Evolutionary conservation across 2,888 invertebrate species (phyloP).

Genomic region (Melinopterus prodromus): DNA sequence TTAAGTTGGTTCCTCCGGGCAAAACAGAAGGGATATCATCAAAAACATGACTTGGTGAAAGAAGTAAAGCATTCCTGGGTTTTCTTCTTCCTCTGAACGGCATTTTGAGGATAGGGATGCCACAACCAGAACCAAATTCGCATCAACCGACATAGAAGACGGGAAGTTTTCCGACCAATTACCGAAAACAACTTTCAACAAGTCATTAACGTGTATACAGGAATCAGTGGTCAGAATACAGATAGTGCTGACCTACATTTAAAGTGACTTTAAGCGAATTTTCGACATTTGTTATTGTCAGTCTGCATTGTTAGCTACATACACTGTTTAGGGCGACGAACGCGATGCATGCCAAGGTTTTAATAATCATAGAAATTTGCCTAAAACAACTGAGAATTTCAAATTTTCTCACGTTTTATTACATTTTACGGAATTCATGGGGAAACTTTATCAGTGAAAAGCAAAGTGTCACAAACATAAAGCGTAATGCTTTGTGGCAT

Average conservation of each 20-base stretch:
- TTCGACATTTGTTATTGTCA: not conserved
- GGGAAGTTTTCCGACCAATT: not conserved
- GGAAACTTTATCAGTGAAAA: not conserved
- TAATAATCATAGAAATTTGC: not conserved
- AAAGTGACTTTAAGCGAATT: not conserved
- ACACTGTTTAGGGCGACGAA: not conserved
- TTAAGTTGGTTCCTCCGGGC: too few species aligned
- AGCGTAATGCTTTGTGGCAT: not conserved
- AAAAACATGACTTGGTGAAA: too few species aligned
- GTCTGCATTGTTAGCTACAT: not conserved
- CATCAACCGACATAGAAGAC: not conserved
- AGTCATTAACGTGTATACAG: not conserved
- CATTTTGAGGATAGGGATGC: too few species aligned
- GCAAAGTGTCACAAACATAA: not conserved
- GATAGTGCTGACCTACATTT: not conserved
- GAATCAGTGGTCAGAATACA: not conserved
- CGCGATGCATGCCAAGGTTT: not conserved
- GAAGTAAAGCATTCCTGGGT: too few species aligned
- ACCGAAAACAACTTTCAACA: not conserved
- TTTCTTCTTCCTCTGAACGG: too few species aligned
- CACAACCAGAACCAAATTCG: not conserved
- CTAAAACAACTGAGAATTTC: not conserved
- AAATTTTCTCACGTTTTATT: not conserved
- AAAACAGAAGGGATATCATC: too few species aligned
- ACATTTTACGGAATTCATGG: not conserved